Percentiles rank a stretch among this genome's conserved stretches.
These are phyloP conservation scores for Argentina silus DNA, from an alignment of 2,797 vertebrate genomes.

Conservation along the genomic window DNA sequence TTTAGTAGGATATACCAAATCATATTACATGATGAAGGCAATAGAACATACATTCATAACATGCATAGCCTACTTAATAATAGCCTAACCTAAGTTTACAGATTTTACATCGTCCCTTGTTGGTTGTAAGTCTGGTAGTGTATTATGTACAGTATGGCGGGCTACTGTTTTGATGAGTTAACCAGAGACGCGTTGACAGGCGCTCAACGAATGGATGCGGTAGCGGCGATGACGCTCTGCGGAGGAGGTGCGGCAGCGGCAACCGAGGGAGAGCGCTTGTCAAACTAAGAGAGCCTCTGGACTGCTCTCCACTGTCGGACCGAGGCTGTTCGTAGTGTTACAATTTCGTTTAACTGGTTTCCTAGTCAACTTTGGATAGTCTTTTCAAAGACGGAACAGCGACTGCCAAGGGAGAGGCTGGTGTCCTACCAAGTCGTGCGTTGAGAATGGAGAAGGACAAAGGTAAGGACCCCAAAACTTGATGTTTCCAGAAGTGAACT, in stretches of 20 bases:
- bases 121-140: background rate
- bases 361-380: background rate
- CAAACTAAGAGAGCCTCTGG: background rate
- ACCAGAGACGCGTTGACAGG: background rate
- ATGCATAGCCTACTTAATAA: background rate
- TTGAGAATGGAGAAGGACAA: conserved; percentile 24
- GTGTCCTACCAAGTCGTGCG: background rate
- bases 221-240: background rate
- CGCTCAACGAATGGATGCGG: background rate
- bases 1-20: no score
- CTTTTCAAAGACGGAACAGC: background rate
- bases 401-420: background rate
- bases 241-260: conserved; percentile 6
- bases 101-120: background rate
- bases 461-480: background rate
- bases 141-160: background rate
- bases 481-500: background rate
- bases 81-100: background rate
- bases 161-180: background rate
- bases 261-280: background rate
- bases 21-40: background rate
- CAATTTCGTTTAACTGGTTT: background rate
- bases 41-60: background rate
- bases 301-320: background rate
- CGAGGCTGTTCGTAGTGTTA: background rate